These are phyloP conservation scores for Raja brachyura DNA, from an alignment of 2,113 vertebrate species.

Conservation along the genomic window DNA sequence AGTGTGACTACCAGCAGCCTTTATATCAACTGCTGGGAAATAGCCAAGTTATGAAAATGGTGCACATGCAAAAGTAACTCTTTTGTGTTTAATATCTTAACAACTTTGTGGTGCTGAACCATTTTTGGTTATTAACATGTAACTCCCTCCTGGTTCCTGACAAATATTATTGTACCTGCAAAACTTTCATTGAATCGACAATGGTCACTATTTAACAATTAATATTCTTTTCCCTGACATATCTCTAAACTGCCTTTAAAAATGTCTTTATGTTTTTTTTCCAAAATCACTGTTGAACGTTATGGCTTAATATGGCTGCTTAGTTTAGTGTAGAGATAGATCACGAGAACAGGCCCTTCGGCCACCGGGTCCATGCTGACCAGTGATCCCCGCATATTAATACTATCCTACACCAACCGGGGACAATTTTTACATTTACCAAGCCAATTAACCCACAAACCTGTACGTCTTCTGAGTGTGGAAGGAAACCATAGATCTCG, in stretches of 20 bases:
- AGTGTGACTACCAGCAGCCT: neutral
- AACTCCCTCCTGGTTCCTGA: neutral
- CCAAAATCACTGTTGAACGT: neutral
- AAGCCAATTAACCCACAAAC: too few relatives aligned
- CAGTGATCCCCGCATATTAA: too few relatives aligned
- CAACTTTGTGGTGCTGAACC: slow-evolving; percentile 15
- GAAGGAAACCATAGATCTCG: too few relatives aligned
- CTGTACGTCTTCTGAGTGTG: too few relatives aligned
- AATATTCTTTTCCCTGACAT: neutral
- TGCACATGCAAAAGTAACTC: neutral
- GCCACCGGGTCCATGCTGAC: too few relatives aligned
- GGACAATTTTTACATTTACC: too few relatives aligned
- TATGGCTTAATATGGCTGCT: neutral
- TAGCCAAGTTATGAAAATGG: slow-evolving; percentile 15
- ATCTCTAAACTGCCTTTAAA: neutral
- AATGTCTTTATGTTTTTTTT: neutral
- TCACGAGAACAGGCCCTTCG: too few relatives aligned
- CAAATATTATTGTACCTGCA: neutral
- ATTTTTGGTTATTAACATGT: neutral
- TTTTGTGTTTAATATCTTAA: slow-evolving; percentile 17
- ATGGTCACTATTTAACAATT: neutral
- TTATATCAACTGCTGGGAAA: slow-evolving; percentile 21
- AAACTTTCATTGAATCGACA: neutral
- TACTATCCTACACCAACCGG: too few relatives aligned
- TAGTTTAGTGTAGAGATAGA: too few relatives aligned